Evolutionary conservation across 2,888 invertebrate genomes (phyloP), one percentile per base, ranked within the genome.

Genomic region (Lithodes maja): DNA sequence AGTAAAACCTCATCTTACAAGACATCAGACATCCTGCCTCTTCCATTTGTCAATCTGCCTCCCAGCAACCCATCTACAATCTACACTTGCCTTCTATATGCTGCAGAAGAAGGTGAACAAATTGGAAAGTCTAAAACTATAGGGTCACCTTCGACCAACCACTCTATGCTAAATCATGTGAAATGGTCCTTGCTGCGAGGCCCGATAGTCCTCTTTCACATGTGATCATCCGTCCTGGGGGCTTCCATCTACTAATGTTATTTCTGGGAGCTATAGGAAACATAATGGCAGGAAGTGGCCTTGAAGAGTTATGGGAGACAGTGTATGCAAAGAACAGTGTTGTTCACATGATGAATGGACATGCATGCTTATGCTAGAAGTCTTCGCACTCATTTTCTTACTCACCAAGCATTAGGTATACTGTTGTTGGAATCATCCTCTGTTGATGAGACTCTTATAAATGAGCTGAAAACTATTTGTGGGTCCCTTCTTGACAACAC

Each of bases 131-230:
- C 53, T 79, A 79, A 53, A 53, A 50, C 17, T 53, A 78, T 90
- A n/a, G n/a, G 50, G 89, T 91, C 12, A 89, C 92, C n/a, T 92
- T 92, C 86, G 90, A 92, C 77, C 91, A 92, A 77, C 86, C 87
- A 55, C 78, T 92, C 12, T 92, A 92, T 78, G n/a, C 86, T 55
- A 92, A 92, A 80, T 90, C 90, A 50, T 71, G 52, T 61, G 88
- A 92, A 78, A 92, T 92, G 50, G 87, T 90, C 82, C 80, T 85
- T 82, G 75, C 85, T 55, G 84, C 87, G 69, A 77, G 75, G 54
- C 55, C 80, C 33, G 78, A 82, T 71, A 87, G 85, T 68, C 86
- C 78, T n/a, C 86, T 88, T 75, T 81, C 84, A 54, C 71, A 53
- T 71, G 54, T 90, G 12, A 71, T 85, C 2, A 55, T 89, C 61